Evolutionary conservation across 2,797 vertebrate genomes (phyloP), one percentile per base, ranked within the genome.

Genomic region (Poecilia picta): DNA sequence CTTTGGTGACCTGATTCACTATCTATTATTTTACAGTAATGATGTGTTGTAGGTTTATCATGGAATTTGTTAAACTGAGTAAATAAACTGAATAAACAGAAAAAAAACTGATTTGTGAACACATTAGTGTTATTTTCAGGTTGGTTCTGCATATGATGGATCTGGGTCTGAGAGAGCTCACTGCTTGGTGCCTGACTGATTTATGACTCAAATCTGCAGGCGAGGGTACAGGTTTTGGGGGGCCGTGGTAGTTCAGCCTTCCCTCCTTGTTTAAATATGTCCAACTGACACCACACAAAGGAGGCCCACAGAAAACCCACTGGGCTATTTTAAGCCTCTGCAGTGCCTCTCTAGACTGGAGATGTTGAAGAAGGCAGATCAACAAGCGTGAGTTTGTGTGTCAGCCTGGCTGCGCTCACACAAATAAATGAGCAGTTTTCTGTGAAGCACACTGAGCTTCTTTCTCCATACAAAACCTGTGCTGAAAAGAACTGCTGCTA

Each of bases 381-480:
- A 77, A 47, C 53, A 15, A 57, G 70, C 53, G 76, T 81, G 57
- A 72, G 49, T 20, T 0, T 77, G 74, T 81, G 68, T 73, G 76
- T 81, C 12, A 41, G 80, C 15, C 46, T 47, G 31, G 47, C n/a
- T 11, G 75, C 83, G 79, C 85, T 88, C 87, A 93, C 90, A 91
- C 87, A 92, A 86, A 93, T 93, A 92, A 94, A 94, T 94, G 91
- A 93, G 90, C 81, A 82, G 89, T 91, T 93, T 92, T 87, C 87
- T 82, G 71, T 10, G 5, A 23, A 23, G 91, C 91, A 95, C 93
- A 96, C 92, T 89, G 89, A 86, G 81, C 84, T 82, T 88, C 95
- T 94, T 96, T 96, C 94, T 95, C 92, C 82, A 93, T 92, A 93
- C 93, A 95, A 94, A 88, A 89, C 81, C 18, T 77, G 55, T 59